Conservation (phyloP, 1,140 invertebrate species). For the Caligus rogercresseyi region DNA sequence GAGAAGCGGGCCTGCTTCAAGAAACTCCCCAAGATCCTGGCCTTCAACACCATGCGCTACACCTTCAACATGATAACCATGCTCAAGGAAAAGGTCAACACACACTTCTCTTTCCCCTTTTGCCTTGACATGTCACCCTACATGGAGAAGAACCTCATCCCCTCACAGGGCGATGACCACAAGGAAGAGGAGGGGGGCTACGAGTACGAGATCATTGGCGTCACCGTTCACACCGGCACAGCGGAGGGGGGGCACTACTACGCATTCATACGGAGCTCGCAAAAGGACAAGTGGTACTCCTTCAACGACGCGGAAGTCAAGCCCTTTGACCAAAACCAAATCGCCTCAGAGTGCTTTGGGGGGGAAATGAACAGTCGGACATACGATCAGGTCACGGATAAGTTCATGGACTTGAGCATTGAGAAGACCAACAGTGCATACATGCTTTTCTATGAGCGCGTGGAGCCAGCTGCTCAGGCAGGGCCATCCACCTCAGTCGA, state of each 20-base stretch:
- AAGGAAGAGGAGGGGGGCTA: not conserved
- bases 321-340: slow-evolving; percentile 78
- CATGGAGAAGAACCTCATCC: slow-evolving; percentile 80
- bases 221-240: slow-evolving; percentile 88
- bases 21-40: slow-evolving; percentile 73
- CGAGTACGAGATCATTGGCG: slow-evolving; percentile 81
- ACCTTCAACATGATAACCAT: slow-evolving; percentile 95
- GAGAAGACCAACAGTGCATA: slow-evolving; percentile 95
- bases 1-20: slow-evolving; percentile 70
- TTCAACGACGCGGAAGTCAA: slow-evolving; percentile 95
- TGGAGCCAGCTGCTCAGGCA: slow-evolving; percentile 15
- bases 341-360: slow-evolving; percentile 85
- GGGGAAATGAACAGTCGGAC: slow-evolving; percentile 73
- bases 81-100: slow-evolving; percentile 92
- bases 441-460: slow-evolving; percentile 84
- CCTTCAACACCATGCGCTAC: slow-evolving; percentile 95
- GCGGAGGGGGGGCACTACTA: slow-evolving; percentile 94
- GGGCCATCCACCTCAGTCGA: slow-evolving; percentile 21
- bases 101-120: slow-evolving; percentile 89
- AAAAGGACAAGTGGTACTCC: slow-evolving; percentile 70
- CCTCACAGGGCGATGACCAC: slow-evolving; percentile 25
- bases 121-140: slow-evolving; percentile 81
- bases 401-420: slow-evolving; percentile 91
- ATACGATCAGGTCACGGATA: slow-evolving; percentile 44
- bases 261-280: slow-evolving; percentile 65